A percentile compares a stretch with the other conserved stretches of the same genome.
Evolutionary conservation across 2,888 invertebrate species (phyloP).

Genomic region (Lampropteryx suffumata): DNA sequence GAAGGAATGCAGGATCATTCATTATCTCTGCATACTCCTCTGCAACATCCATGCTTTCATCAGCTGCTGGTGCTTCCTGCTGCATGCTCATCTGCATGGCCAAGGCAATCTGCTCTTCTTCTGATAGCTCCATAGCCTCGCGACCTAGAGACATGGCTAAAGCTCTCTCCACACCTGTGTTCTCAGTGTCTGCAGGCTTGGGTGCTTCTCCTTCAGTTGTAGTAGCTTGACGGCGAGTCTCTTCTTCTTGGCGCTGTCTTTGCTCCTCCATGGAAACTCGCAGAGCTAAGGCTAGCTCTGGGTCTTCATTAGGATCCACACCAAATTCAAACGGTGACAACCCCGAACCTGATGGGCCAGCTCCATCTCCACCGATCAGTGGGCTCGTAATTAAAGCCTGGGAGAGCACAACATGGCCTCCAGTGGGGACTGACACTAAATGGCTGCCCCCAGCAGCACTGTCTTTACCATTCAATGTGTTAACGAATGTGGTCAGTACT

Average conservation of each 20-base stretch:
- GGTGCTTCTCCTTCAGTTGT: slow-evolving; percentile 81
- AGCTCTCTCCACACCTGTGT: slow-evolving; percentile 91
- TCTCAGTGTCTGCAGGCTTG: slow-evolving; percentile 68
- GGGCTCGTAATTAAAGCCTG: slow-evolving; percentile 97
- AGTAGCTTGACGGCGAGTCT: slow-evolving; percentile 89
- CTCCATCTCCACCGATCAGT: slow-evolving; percentile 97
- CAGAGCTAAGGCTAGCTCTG: slow-evolving; percentile 97
- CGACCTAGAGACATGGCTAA: slow-evolving; percentile 94
- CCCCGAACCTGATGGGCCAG: slow-evolving; percentile 91
- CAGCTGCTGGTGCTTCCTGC: slow-evolving; percentile 83
- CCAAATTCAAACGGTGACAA: slow-evolving; percentile 97
- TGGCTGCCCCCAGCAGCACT: slow-evolving; percentile 92
- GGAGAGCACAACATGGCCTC: slow-evolving; percentile 92
- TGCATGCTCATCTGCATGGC: slow-evolving; percentile 99
- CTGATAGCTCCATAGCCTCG: slow-evolving; percentile 92
- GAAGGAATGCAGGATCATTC: slow-evolving; percentile 96
- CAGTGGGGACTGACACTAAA: slow-evolving; percentile 98
- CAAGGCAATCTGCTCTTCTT: slow-evolving; percentile 99
- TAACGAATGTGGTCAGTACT: slow-evolving; percentile 93
- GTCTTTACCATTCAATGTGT: slow-evolving; percentile 97
- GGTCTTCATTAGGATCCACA: slow-evolving; percentile 99
- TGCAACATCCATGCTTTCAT: slow-evolving; percentile 90
- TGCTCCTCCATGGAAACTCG: slow-evolving; percentile 98
- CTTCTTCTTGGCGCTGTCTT: slow-evolving; percentile 95
- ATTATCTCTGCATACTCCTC: slow-evolving; percentile 97